Conservation (phyloP, 1,140 invertebrate species). For the Zaprionus kolodkinae region DNA sequence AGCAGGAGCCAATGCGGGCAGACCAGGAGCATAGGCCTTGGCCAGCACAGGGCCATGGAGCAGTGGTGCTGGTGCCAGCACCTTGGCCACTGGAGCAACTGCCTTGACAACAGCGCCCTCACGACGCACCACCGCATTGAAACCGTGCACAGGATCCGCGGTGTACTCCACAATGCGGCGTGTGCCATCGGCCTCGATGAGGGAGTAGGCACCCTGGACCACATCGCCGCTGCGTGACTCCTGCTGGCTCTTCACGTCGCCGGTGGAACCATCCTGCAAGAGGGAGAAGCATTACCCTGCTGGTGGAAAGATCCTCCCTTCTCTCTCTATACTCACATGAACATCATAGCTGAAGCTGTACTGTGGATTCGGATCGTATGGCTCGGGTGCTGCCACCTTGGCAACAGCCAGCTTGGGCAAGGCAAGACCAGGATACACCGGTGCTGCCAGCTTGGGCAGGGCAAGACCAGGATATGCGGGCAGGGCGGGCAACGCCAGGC, state of each 20-base stretch:
- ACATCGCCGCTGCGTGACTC: constrained; percentile 86
- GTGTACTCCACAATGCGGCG: constrained; percentile 86
- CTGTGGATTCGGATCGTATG: constrained; percentile 86
- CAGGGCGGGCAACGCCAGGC: constrained; percentile 54
- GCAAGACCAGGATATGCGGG: constrained; percentile 54
- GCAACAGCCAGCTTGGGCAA: constrained; percentile 81
- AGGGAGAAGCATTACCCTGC: not conserved
- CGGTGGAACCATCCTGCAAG: constrained; percentile 85
- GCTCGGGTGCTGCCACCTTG: constrained; percentile 84
- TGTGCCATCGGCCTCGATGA: constrained; percentile 87
- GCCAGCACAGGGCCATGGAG: constrained; percentile 55
- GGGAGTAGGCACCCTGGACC: constrained; percentile 86
- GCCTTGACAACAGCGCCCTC: constrained; percentile 84
- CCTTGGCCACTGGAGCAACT: constrained; percentile 78
- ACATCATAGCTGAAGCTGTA: constrained; percentile 86
- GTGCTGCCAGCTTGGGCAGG: constrained; percentile 78
- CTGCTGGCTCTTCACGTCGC: constrained; percentile 87
- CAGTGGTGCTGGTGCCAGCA: constrained; percentile 74
- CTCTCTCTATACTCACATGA: constrained; percentile 79
- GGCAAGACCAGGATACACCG: constrained; percentile 65
- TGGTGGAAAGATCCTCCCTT: too few species aligned
- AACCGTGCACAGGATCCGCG: constrained; percentile 86
- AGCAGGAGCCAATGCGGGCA: constrained; percentile 52
- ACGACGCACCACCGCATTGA: constrained; percentile 85
- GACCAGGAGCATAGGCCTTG: constrained; percentile 45